A percentile compares a stretch with the other conserved stretches of the same genome.
Evolutionary conservation across 2,797 vertebrate species (phyloP).

Genomic region (Dendrocincla tyrannina): DNA sequence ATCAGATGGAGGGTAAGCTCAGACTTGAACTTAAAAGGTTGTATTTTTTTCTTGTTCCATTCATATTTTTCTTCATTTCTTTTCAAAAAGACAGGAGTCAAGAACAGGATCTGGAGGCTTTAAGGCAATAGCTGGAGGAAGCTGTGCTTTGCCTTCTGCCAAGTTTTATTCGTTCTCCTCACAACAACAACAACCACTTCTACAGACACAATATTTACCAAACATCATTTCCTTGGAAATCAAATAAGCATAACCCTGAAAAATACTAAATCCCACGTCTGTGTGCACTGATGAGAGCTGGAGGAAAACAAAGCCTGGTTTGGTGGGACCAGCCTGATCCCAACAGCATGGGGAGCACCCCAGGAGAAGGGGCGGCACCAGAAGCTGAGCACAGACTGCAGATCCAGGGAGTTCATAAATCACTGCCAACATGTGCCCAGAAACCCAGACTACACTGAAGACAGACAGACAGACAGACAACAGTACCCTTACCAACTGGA

Average conservation of each 20-base stretch:
- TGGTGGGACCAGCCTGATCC: not conserved
- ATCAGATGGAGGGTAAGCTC: not conserved
- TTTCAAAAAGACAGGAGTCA: not conserved
- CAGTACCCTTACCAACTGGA: fast-evolving
- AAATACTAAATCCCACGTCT: not conserved
- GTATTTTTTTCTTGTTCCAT: not conserved
- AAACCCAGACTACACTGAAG: not conserved
- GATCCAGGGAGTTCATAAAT: not conserved
- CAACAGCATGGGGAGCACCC: not conserved
- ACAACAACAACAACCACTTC: not conserved
- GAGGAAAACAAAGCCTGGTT: not conserved
- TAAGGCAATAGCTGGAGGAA: not conserved
- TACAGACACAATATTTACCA: not conserved
- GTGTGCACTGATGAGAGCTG: not conserved
- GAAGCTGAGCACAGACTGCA: not conserved
- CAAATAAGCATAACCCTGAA: not conserved
- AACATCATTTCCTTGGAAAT: not conserved
- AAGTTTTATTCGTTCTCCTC: not conserved
- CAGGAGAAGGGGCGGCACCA: not conserved
- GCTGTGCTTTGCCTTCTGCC: not conserved
- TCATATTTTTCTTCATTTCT: not conserved
- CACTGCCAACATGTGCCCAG: not conserved
- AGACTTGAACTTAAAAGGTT: not conserved
- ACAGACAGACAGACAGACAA: not conserved
- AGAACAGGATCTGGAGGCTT: not conserved